Base-by-base conservation (phyloP, 2,113 vertebrate genomes). In the Oxyura jamaicensis region DNA sequence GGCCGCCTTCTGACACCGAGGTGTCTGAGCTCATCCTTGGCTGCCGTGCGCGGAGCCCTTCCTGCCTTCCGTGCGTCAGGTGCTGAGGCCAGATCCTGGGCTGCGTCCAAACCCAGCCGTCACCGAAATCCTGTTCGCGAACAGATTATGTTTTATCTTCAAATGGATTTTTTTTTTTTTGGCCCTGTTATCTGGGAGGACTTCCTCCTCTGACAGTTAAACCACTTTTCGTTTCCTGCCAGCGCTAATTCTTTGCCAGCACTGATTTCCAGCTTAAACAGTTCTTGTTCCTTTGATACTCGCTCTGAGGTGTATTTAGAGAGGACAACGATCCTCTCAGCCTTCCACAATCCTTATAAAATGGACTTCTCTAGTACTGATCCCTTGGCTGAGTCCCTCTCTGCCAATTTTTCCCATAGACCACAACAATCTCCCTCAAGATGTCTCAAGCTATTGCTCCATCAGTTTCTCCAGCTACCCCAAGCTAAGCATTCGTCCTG, bases 1-100 rank as follows among this genome's bases (percentile, higher is more conserved):
- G 91, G 67, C 90, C 21, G 0, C 9, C 75, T 2, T 55, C 53
- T 79, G 75, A 13, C 95, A 52, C 82, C 8, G 28, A 83, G 86
- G 73, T 50, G 68, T 13, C 83, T 97, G 96, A 95, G 93, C 93
- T 97, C 95, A 96, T 94, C 92, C 28, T 87, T 95, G 95, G 91
- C 93, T 33, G 77, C 74, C 77, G 66, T 0, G 72, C 89, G 14
- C 69, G 0, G 79, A 96, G 95, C 39, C 85, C 92, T 93, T 86
- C 86, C 88, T 93, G 91, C 80, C 65, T 67, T 0, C 2, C 35
- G 1, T 3, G 86, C 80, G 91, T 86, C 93, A 91, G 91, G 90
- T 92, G 92, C 84, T 48, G 89, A 95, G 77, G 5, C 48, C 91
- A 87, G 56, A 10, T 10, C 86, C 60, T 95, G 96, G 95, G 4